Evolutionary conservation across 2,888 invertebrate species (phyloP).

Genomic region (Cylindroiulus punctatus): DNA sequence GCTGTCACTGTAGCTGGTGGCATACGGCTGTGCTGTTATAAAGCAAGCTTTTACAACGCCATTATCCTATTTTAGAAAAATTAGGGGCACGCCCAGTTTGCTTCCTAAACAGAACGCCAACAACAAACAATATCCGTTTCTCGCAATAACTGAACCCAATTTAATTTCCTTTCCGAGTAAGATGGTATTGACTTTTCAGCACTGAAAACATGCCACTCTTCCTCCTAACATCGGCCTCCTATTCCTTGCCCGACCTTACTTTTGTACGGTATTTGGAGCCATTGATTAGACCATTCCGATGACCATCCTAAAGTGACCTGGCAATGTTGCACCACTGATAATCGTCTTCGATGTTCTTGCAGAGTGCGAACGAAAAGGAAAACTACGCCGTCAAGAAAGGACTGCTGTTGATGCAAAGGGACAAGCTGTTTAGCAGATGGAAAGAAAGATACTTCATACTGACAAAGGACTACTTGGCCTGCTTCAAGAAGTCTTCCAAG

Average conservation of each 20-base stretch:
- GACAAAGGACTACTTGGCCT: slow-evolving; percentile 75
- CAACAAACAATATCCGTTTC: slow-evolving; percentile 26
- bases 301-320: background rate
- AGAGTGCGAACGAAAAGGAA: slow-evolving; percentile 57
- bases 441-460: slow-evolving; percentile 76
- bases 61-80: background rate
- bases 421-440: slow-evolving; percentile 74
- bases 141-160: background rate
- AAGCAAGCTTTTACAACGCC: background rate
- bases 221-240: background rate
- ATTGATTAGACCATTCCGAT: background rate
- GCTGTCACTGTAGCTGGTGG: too few relatives aligned
- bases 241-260: background rate
- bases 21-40: background rate
- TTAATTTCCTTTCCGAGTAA: slow-evolving; percentile 12
- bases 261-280: slow-evolving; percentile 9
- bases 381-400: slow-evolving; percentile 72
- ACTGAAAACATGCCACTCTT: slow-evolving; percentile 13
- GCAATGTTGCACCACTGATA: background rate
- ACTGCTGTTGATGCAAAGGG: slow-evolving; percentile 74
- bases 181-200: background rate
- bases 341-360: background rate
- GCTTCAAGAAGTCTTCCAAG: slow-evolving; percentile 72
- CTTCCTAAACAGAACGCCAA: background rate
- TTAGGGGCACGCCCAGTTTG: background rate